Conservation (phyloP, 1,140 invertebrate species). For the Cydia fagiglandana region DNA sequence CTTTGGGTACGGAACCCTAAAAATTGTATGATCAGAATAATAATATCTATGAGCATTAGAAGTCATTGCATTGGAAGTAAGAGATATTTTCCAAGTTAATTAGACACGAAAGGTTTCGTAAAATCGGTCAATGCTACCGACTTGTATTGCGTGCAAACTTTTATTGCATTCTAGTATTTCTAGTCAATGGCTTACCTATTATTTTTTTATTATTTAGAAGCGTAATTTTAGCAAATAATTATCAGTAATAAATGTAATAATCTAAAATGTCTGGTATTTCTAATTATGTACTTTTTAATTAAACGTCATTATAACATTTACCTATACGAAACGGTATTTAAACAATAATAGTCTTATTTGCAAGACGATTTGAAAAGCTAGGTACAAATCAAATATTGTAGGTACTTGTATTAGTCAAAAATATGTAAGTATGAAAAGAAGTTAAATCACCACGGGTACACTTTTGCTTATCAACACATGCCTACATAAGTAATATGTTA, state of each 20-base stretch:
- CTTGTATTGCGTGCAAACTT: background rate
- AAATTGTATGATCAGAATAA: background rate
- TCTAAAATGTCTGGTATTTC: too few relatives aligned
- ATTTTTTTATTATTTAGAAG: background rate
- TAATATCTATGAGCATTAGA: background rate
- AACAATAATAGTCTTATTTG: too few relatives aligned
- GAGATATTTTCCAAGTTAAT: background rate
- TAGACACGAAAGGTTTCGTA: background rate
- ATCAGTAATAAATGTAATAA: too few relatives aligned
- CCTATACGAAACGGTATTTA: too few relatives aligned
- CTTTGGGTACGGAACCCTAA: too few relatives aligned
- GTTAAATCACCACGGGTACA: background rate
- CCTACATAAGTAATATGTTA: background rate
- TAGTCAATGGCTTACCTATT: background rate
- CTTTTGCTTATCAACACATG: background rate
- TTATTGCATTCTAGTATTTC: background rate
- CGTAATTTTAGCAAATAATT: too few relatives aligned
- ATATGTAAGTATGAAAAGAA: too few relatives aligned
- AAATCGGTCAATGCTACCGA: slow-evolving; percentile 16
- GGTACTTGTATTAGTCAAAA: too few relatives aligned
- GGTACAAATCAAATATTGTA: background rate
- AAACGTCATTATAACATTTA: too few relatives aligned
- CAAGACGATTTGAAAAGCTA: background rate
- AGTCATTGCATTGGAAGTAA: background rate
- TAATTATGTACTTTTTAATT: too few relatives aligned